phyloP scores from a whole-genome alignment of 2,888 invertebrate species.

The Andrena flavipes region DNA sequence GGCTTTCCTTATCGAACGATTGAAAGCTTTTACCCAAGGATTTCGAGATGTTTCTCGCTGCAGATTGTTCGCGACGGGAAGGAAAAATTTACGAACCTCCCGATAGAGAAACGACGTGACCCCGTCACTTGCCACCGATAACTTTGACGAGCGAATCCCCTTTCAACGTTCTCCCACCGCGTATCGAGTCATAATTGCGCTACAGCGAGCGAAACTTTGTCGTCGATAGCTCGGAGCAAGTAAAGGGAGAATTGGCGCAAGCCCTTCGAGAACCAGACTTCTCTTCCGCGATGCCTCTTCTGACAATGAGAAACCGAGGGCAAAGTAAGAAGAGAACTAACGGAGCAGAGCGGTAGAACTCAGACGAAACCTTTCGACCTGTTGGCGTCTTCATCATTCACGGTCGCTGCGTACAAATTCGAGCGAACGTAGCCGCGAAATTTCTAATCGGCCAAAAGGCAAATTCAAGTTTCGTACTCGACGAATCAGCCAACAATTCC shows the following conservation, averaged over 20 bases:
- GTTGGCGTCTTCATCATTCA: background rate
- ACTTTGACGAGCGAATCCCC: background rate
- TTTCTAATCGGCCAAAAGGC: background rate
- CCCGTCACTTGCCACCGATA: constrained; percentile 14
- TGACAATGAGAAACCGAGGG: background rate
- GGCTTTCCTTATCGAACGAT: constrained; percentile 49
- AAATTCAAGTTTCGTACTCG: background rate
- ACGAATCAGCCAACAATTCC: background rate
- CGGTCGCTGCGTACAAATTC: background rate
- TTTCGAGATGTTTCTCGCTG: constrained; percentile 32
- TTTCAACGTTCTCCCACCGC: constrained; percentile 8
- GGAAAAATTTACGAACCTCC: constrained; percentile 26
- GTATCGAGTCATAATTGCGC: constrained; percentile 38
- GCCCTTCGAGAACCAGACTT: constrained; percentile 28
- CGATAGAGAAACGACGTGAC: background rate
- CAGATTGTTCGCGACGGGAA: constrained; percentile 20
- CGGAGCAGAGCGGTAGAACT: background rate
- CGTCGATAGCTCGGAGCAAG: constrained; percentile 20
- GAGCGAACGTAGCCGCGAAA: background rate
- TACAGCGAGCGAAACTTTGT: constrained; percentile 30
- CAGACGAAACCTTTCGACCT: constrained; percentile 4
- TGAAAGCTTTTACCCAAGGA: constrained; percentile 52
- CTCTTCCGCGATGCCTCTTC: constrained; percentile 5
- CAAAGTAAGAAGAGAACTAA: background rate
- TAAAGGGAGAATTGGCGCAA: constrained; percentile 8